These are phyloP conservation scores for Drosophila rufa DNA, from an alignment of 1,140 invertebrate species.

Conservation along the genomic window DNA sequence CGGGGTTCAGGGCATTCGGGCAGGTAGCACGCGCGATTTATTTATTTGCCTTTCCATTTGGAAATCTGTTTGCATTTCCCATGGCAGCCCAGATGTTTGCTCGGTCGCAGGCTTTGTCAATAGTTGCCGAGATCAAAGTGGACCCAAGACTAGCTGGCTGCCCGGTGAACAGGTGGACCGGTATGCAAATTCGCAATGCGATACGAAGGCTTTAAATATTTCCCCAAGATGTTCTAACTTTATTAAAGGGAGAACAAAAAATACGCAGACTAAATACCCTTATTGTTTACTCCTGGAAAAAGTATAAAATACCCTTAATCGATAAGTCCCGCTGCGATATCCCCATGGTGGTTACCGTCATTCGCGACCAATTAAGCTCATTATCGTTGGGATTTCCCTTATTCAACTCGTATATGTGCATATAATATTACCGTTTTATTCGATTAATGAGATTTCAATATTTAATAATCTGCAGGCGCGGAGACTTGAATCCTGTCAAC, in stretches of 20 bases:
- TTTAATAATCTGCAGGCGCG: constrained; percentile 35
- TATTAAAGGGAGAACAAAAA: neutral
- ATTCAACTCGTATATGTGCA: constrained; percentile 2
- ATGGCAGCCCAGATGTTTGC: constrained; percentile 62
- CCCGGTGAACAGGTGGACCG: constrained; percentile 24
- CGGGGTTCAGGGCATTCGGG: constrained; percentile 16
- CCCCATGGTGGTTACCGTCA: neutral
- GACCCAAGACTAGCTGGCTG: constrained; percentile 44
- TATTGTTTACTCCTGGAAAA: neutral
- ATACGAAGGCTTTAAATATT: neutral
- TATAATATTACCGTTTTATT: constrained; percentile 24
- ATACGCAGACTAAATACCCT: neutral
- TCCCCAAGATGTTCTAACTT: neutral
- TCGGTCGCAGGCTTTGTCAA: constrained; percentile 64
- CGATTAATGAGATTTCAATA: constrained; percentile 41
- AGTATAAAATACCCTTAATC: constrained; percentile 1
- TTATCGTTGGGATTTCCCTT: constrained; percentile 18
- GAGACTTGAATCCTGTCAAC: constrained; percentile 12
- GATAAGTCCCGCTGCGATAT: constrained; percentile 14
- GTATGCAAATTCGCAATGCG: constrained; percentile 17
- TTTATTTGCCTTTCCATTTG: constrained; percentile 59
- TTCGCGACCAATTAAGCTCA: constrained; percentile 42
- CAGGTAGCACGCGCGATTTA: constrained; percentile 54
- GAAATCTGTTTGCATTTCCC: constrained; percentile 70
- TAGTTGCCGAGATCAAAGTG: constrained; percentile 73